Base-by-base conservation (phyloP, 2,888 invertebrate species). In the Eutolmus rufibarbis region DNA sequence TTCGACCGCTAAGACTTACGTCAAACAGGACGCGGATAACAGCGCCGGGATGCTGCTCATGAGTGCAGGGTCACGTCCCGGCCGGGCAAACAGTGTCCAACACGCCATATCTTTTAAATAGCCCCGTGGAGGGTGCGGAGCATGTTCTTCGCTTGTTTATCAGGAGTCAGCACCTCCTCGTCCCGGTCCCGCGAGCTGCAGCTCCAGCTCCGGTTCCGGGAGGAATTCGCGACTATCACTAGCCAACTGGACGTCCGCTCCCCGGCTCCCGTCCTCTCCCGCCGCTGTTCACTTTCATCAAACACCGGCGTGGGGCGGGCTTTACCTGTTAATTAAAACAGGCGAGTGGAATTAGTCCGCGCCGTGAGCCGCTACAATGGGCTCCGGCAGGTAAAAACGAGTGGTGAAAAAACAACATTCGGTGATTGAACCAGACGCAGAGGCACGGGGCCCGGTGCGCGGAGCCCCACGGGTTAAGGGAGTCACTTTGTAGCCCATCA, bases 311-410 rank as follows among this genome's bases (percentile, higher is more conserved):
- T 74, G 40, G 66, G 84, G 84, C 84, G 84, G 82, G 37, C 37
- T 84, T 34, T 74, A 40, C n/a, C 66, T 56, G 66, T 84, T 84
- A 84, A 84, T 84, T 84, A 84, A 84, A 84, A 84, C 84, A 74
- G 74, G 40, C 74, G 84, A 74, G 23, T 84, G 66, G 84, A 84
- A 84, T 84, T 84, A 74, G 74, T 74, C 37, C 23, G 51, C 31
- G 81, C 23, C 19, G 14, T 56, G 56, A 84, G 84, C 74, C 23
- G 66, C 84, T 43, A 82, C 66, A 84, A 74, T 74, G 74, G 66
- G 5, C 8, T 14, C 4, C 7, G n/a, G 12, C 66, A 84, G 74
- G 23, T 16, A 19, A 23, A 19, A 74, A 74, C 23, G 37, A 74
- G 51, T 56, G 56, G 84, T 66, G 66, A 81, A 81, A 81, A 56